Percentiles rank a stretch among this genome's conserved stretches.
Evolutionary conservation across 2,797 vertebrate species (phyloP).

Genomic region (Tachyglossus aculeatus): DNA sequence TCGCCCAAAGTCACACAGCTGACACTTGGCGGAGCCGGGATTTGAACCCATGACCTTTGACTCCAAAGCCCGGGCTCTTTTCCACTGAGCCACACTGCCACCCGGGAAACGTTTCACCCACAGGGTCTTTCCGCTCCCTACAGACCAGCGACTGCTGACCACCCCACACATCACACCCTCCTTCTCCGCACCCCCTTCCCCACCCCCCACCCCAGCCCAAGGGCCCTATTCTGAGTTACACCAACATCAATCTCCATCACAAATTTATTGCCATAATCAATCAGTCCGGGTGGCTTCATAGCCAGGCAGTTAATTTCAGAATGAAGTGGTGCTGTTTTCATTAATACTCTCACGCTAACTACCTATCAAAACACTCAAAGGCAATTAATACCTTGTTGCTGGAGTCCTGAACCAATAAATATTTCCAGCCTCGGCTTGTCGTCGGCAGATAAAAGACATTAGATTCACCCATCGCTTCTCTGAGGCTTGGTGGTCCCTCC

Average conservation of each 20-base stretch:
- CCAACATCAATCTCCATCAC: conserved; percentile 69
- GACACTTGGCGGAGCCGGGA: too few relatives aligned
- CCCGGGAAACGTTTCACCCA: too few relatives aligned
- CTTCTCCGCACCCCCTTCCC: conserved; percentile 37
- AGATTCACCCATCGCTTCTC: conserved; percentile 19
- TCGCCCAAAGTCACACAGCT: too few relatives aligned
- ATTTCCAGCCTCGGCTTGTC: conserved; percentile 62
- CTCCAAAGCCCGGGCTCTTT: too few relatives aligned
- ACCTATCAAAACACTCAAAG: conserved; percentile 73
- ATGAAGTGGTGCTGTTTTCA: conserved; percentile 79
- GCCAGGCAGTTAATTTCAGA: conserved; percentile 78
- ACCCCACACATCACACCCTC: neutral
- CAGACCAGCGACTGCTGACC: too few relatives aligned
- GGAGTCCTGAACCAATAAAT: conserved; percentile 71
- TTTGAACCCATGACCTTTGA: too few relatives aligned
- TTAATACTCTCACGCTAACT: conserved; percentile 75
- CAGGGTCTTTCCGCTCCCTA: too few relatives aligned
- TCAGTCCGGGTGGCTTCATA: conserved; percentile 73
- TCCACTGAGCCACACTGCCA: too few relatives aligned
- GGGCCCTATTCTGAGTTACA: neutral
- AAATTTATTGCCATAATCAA: conserved; percentile 77
- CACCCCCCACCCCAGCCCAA: conserved; percentile 29
- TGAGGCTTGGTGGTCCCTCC: conserved; percentile 34
- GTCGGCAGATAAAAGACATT: conserved; percentile 57
- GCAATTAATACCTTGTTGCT: conserved; percentile 74